Conservation (phyloP, 2,797 vertebrate species). For the Epinephelus coioides region DNA sequence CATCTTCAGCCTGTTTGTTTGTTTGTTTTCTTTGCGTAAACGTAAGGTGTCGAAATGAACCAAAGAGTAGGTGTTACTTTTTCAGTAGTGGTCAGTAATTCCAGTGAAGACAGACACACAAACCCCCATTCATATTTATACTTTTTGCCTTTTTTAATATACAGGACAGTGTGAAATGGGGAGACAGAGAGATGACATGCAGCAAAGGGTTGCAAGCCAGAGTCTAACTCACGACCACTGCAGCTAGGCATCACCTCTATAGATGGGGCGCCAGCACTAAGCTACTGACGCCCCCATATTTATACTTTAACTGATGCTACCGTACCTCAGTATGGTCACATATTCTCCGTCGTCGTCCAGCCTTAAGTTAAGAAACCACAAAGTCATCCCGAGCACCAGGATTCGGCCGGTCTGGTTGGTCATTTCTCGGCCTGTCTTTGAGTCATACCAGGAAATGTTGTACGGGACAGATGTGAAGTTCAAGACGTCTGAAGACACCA, state of each 20-base stretch:
- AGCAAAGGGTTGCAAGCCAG: no score
- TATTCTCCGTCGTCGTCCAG: constrained; percentile 71
- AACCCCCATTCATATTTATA: background rate
- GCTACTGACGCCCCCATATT: background rate
- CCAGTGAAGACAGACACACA: background rate
- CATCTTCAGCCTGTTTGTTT: no score
- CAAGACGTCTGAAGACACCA: constrained; percentile 54
- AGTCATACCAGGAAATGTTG: constrained; percentile 78
- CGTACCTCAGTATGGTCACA: constrained; percentile 74
- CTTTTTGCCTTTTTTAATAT: background rate
- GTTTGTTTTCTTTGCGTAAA: no score
- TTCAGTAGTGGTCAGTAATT: background rate
- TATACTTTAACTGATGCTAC: background rate
- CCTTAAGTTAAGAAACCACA: constrained; percentile 75
- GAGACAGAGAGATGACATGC: no score
- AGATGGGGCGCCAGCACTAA: no score
- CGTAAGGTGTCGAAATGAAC: no score
- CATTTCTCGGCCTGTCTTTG: constrained; percentile 44
- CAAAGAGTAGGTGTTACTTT: background rate
- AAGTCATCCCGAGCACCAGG: constrained; percentile 48
- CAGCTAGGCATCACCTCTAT: no score
- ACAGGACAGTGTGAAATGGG: no score
- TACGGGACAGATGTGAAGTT: constrained; percentile 51
- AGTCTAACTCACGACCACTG: no score
- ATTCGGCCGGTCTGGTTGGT: constrained; percentile 40